Evolutionary conservation across 2,888 invertebrate species (phyloP), one percentile per base, ranked within the genome.

Genomic region (Pantelozetes paolii): DNA sequence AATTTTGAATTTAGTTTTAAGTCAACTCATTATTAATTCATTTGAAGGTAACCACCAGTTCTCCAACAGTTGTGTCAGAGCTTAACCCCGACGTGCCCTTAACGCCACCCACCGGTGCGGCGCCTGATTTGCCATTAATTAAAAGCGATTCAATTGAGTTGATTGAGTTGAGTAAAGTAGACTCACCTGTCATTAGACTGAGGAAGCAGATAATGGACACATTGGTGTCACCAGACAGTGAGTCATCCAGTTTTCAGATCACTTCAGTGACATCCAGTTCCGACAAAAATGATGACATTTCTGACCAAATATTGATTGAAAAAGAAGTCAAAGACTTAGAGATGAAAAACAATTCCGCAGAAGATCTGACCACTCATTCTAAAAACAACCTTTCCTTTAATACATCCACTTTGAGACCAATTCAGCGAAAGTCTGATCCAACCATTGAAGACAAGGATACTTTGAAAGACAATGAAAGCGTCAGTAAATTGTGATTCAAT

Each of bases 141-240:
- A 30, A 5, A 59, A 59, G 59, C 26, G 59, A 59, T 30, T 54
- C 40, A 13, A 20, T 40, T 3, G 64, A 64, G 18, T 9, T 64
- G 11, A 64, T 6, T 20, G 64, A 64, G 20, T 36, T 64, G 23
- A 20, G 23, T 40, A 64, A 23, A 69, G 45, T 69, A 6, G 69
- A 69, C 45, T 69, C 69, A 26, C 69, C 69, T 3, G 48, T 48
- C 1, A 23, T 32, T 26, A 32, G 57, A 32, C 40, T 57, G 11
- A 71, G 57, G 36, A 71, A 71, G 20, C 50, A 71, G 5, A 8
- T 57, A 36, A 71, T 50, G 26, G 36, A 71, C 48, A 54, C 67
- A 23, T 20, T 73, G 5, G 26, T 45, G n/a, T 74, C 74, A 45
- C 71, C 74, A n/a, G 74, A 74, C n/a, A 71, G 71, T 32, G 74